Percentiles rank a stretch among this genome's conserved stretches.
Conservation (phyloP, 2,797 vertebrate species). For the Lacerta bilineata region DNA sequence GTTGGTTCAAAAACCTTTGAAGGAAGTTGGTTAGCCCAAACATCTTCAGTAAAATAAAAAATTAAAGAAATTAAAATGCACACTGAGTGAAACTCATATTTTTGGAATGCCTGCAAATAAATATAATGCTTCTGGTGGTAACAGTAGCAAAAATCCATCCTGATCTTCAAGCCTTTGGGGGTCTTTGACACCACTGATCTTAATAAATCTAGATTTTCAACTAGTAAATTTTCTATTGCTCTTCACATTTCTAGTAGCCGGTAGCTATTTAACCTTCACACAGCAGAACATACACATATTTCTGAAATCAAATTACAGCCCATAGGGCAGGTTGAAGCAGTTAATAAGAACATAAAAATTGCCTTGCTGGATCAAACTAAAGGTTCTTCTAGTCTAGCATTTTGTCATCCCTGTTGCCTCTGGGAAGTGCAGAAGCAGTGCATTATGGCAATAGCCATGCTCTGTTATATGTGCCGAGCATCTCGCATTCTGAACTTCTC, state of each 20-base stretch:
- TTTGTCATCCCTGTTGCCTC: constrained; percentile 10
- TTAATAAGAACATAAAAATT: constrained; percentile 34
- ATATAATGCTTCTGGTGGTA: constrained; percentile 2
- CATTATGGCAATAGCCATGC: background rate
- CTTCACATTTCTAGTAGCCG: constrained; percentile 18
- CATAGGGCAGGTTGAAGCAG: constrained; percentile 26
- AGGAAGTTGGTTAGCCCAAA: background rate
- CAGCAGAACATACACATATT: constrained; percentile 23
- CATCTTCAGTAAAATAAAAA: background rate
- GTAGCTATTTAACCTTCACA: constrained; percentile 39
- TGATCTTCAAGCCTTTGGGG: constrained; percentile 27
- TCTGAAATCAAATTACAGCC: constrained; percentile 31
- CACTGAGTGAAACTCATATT: background rate
- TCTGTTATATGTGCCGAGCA: background rate
- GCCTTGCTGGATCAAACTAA: constrained; percentile 34
- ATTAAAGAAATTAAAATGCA: background rate
- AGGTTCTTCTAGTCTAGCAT: constrained; percentile 12
- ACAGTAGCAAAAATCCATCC: constrained; percentile 2
- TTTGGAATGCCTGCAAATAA: constrained; percentile 9
- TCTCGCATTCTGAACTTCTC: background rate
- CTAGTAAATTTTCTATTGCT: constrained; percentile 37
- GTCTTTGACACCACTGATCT: constrained; percentile 27
- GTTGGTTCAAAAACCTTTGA: background rate
- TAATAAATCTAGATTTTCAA: constrained; percentile 44
- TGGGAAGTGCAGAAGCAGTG: background rate